Evolutionary conservation across 2,888 invertebrate species (phyloP).

Genomic region (Volucella bombylans): DNA sequence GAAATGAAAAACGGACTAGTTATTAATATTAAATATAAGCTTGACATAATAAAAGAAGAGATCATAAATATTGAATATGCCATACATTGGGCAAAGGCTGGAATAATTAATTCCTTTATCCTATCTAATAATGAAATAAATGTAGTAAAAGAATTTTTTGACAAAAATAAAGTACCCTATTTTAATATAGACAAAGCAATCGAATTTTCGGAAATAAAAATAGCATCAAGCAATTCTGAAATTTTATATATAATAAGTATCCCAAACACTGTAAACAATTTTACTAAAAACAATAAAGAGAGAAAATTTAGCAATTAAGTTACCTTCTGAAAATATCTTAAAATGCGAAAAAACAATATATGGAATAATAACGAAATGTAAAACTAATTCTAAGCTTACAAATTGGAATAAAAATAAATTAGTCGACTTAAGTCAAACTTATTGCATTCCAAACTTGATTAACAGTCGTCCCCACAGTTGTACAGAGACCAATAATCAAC

Average conservation of each 20-base stretch:
- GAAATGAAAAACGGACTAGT: background rate
- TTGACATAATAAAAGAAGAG: constrained; percentile 18
- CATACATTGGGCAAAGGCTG: constrained; percentile 44
- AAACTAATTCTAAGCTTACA: constrained; percentile 31
- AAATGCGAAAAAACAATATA: constrained; percentile 37
- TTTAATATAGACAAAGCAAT: constrained; percentile 61
- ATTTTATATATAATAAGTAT: constrained; percentile 58
- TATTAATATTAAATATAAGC: constrained; percentile 32
- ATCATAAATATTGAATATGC: constrained; percentile 43
- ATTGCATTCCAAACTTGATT: constrained; percentile 19
- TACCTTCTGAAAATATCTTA: constrained; percentile 35
- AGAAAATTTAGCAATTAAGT: constrained; percentile 29
- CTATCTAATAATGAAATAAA: constrained; percentile 42
- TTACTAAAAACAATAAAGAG: constrained; percentile 50
- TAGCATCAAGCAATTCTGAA: constrained; percentile 39
- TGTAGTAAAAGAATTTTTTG: constrained; percentile 30
- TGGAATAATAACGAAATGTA: constrained; percentile 45
- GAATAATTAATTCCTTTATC: constrained; percentile 44
- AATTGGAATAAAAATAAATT: constrained; percentile 49
- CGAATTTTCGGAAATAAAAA: constrained; percentile 57
- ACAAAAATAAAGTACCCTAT: constrained; percentile 51
- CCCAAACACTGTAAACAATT: constrained; percentile 28
- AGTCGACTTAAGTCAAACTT: constrained; percentile 7
- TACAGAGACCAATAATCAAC: too few species aligned
- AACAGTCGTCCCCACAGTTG: background rate